These are phyloP conservation scores for Drosophila recens DNA, from an alignment of 2,888 invertebrate species.

Conservation along the genomic window DNA sequence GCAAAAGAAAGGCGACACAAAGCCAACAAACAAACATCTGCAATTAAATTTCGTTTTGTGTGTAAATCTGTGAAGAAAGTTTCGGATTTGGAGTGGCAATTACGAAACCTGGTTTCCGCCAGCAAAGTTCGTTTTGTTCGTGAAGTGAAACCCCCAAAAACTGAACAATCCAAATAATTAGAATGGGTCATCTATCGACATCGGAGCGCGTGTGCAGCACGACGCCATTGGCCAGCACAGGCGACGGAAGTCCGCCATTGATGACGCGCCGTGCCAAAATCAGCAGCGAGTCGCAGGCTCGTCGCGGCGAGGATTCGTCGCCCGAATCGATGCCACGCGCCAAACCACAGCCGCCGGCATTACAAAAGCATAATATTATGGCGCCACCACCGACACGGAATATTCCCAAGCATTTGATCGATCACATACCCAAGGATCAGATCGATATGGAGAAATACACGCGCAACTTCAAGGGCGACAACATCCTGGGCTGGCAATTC, in stretches of 20 bases:
- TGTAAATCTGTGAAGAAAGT: slow-evolving; percentile 78
- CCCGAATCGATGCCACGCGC: slow-evolving; percentile 56
- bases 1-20: slow-evolving; percentile 33
- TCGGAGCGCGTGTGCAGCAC: slow-evolving; percentile 82
- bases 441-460: slow-evolving; percentile 81
- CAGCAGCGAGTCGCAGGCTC: slow-evolving; percentile 55
- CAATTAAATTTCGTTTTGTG: slow-evolving; percentile 66
- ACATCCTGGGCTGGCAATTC: slow-evolving; percentile 85
- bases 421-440: slow-evolving; percentile 71
- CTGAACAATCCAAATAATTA: slow-evolving; percentile 13
- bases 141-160: slow-evolving; percentile 30
- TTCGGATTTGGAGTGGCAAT: slow-evolving; percentile 65
- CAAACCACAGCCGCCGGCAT: slow-evolving; percentile 30
- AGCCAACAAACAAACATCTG: slow-evolving; percentile 34
- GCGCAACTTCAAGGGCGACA: slow-evolving; percentile 80
- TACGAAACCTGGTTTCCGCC: slow-evolving; percentile 67
- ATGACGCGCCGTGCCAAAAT: slow-evolving; percentile 60
- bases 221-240: slow-evolving; percentile 59
- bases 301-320: slow-evolving; percentile 66
- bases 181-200: slow-evolving; percentile 84
- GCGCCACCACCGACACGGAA: slow-evolving; percentile 10
- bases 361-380: neutral
- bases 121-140: slow-evolving; percentile 34
- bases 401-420: slow-evolving; percentile 48
- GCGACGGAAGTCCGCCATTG: slow-evolving; percentile 59